Conservation (phyloP, 2,113 vertebrate genomes). For the Epinephelus cyanopodus region DNA sequence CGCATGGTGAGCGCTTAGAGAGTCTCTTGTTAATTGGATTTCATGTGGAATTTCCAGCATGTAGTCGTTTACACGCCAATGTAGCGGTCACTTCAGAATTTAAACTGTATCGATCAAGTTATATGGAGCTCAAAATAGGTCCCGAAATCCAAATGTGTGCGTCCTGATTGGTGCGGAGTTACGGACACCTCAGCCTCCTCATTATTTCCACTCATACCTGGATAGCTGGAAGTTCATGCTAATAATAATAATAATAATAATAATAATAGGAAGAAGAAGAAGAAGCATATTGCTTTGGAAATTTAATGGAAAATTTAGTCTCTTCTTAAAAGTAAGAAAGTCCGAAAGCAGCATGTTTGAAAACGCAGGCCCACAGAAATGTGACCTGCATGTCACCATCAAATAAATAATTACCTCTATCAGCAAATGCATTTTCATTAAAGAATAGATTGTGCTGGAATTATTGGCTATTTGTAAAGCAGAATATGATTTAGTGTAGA, state of each 20-base stretch:
- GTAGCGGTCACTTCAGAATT: neutral
- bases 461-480: neutral
- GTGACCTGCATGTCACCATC: neutral
- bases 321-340: neutral
- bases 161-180: constrained; percentile 16
- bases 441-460: neutral
- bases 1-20: neutral
- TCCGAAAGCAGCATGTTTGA: neutral
- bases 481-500: neutral
- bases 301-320: neutral
- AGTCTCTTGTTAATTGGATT: neutral
- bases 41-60: neutral
- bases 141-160: constrained; percentile 7
- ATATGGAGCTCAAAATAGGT: neutral
- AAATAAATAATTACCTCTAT: neutral
- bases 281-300: too few relatives aligned
- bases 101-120: constrained; percentile 23
- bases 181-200: constrained; percentile 1
- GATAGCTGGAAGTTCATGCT: neutral
- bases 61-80: neutral
- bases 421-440: neutral
- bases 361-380: neutral
- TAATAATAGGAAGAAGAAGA: neutral
- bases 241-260: neutral
- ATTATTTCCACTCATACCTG: neutral